Evolutionary conservation across 2,797 vertebrate species (phyloP).

Genomic region (Uromys caudimaculatus): DNA sequence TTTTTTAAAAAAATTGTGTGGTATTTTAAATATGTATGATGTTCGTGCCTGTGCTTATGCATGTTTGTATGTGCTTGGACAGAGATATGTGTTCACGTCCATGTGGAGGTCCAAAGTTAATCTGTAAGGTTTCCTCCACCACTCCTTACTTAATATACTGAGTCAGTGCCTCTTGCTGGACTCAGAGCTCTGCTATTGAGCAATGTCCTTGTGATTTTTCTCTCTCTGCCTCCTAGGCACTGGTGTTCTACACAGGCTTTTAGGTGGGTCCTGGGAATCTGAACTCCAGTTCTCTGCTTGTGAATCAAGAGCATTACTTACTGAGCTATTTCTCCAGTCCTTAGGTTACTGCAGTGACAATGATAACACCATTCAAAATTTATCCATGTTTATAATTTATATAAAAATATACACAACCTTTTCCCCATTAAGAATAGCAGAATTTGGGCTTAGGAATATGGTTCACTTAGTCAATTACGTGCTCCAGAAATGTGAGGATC

Average conservation of each 20-base stretch:
- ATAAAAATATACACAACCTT: not conserved
- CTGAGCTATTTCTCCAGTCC: not conserved
- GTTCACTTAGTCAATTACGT: not conserved
- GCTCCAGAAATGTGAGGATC: not conserved
- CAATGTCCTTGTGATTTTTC: not conserved
- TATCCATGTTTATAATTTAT: slow-evolving; percentile 19
- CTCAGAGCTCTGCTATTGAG: not conserved
- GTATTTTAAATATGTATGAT: not conserved
- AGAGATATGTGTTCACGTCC: not conserved
- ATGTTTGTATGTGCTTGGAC: not conserved
- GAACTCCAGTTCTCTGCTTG: not conserved
- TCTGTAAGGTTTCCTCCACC: not conserved
- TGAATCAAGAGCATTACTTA: not conserved
- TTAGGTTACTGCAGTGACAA: slow-evolving; percentile 10
- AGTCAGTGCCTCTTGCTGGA: not conserved
- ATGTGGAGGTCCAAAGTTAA: not conserved
- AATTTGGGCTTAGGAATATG: not conserved
- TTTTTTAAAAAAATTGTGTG: not conserved
- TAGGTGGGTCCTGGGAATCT: not conserved
- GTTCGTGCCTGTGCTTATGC: not conserved
- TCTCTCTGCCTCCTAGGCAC: not conserved
- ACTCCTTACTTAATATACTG: not conserved
- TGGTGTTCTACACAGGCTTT: not conserved
- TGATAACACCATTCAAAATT: not conserved
- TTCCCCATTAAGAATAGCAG: slow-evolving; percentile 8